Conservation (phyloP, 2,888 invertebrate species). For the Homarus gammarus region DNA sequence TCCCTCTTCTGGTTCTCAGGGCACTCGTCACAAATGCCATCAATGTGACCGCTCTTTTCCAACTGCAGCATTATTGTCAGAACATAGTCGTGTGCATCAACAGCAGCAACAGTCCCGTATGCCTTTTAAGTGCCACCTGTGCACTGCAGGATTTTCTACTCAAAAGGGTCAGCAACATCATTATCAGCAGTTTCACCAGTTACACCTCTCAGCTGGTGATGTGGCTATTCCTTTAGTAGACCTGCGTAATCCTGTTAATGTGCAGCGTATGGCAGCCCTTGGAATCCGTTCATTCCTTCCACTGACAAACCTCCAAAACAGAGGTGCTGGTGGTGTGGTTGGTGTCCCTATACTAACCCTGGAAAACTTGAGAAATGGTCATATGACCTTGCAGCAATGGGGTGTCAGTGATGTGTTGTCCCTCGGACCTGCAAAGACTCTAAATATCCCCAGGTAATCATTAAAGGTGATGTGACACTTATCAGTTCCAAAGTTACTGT, state of each 20-base stretch:
- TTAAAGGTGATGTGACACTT: not conserved
- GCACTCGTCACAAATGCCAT: constrained; percentile 67
- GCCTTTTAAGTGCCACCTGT: constrained; percentile 79
- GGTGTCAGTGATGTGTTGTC: constrained; percentile 75
- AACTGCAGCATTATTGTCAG: constrained; percentile 64
- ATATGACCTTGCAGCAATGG: constrained; percentile 76
- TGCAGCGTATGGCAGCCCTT: constrained; percentile 75
- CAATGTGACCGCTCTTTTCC: constrained; percentile 76
- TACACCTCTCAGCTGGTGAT: constrained; percentile 72
- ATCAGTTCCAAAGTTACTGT: constrained; percentile 8
- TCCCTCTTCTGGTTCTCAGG: constrained; percentile 55
- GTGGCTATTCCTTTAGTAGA: constrained; percentile 76
- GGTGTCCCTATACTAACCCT: constrained; percentile 75
- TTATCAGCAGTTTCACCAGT: constrained; percentile 79
- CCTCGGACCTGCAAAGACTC: constrained; percentile 74
- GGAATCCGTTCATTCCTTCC: constrained; percentile 76
- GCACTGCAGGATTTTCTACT: constrained; percentile 81
- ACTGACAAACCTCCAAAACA: constrained; percentile 75
- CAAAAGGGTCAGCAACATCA: constrained; percentile 81
- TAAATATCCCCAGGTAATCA: constrained; percentile 61
- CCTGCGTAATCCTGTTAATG: constrained; percentile 73
- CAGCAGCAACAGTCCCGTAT: constrained; percentile 69
- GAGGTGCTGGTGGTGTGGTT: constrained; percentile 75
- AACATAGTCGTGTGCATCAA: constrained; percentile 75
- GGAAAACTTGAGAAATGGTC: constrained; percentile 75